A percentile compares a stretch with the other conserved stretches of the same genome.
These are phyloP conservation scores for Bovichtus diacanthus DNA, from an alignment of 2,797 vertebrate genomes.

Conservation along the genomic window DNA sequence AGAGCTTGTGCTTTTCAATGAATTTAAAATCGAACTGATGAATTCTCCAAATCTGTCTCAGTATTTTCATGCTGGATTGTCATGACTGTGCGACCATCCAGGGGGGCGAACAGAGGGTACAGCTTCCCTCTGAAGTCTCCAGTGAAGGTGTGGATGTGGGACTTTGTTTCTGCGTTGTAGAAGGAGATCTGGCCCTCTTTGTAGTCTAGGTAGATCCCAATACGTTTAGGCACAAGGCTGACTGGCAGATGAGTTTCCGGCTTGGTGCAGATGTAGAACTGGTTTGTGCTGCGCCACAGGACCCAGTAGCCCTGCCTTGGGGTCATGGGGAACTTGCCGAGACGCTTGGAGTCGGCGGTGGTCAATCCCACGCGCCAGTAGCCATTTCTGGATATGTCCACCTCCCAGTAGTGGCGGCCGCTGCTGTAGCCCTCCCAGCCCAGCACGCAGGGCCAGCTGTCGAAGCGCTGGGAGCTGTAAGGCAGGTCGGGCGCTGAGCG, in stretches of 20 bases:
- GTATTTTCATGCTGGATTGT: constrained; percentile 56
- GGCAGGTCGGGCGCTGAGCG: constrained; percentile 35
- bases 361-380: constrained; percentile 82
- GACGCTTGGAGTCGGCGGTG: constrained; percentile 64
- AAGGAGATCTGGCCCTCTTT: constrained; percentile 87
- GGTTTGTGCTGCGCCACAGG: constrained; percentile 80
- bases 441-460: constrained; percentile 80
- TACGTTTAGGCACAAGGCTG: constrained; percentile 63
- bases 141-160: constrained; percentile 86
- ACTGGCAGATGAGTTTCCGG: constrained; percentile 73
- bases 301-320: constrained; percentile 78
- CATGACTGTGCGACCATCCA: constrained; percentile 82
- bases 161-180: constrained; percentile 82
- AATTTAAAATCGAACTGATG: neutral
- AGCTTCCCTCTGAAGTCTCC: constrained; percentile 80
- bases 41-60: neutral
- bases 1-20: neutral
- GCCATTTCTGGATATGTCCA: constrained; percentile 77
- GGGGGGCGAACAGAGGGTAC: constrained; percentile 82
- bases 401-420: constrained; percentile 86
- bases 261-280: constrained; percentile 82
- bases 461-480: constrained; percentile 74
- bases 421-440: constrained; percentile 78
- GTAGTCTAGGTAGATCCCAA: constrained; percentile 85
- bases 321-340: constrained; percentile 76